phyloP scores from a whole-genome alignment of 2,797 vertebrate genomes.

The Pelobates cultripes region DNA sequence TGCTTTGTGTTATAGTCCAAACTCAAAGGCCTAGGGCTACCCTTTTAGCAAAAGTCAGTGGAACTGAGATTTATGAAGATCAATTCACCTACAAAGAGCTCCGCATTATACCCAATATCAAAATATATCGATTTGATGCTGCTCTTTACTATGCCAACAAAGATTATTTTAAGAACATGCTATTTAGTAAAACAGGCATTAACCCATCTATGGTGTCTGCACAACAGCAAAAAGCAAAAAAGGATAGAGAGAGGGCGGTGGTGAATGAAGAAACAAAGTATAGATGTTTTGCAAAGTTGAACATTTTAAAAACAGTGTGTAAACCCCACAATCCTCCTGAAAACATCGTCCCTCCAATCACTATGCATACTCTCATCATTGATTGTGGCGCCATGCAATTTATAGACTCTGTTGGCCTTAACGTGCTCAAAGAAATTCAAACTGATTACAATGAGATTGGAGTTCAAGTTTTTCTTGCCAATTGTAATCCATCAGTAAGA shows the following conservation, averaged over 20 bases:
- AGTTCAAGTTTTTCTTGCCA: constrained; percentile 61
- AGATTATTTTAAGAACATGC: constrained; percentile 64
- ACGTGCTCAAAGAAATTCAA: constrained; percentile 54
- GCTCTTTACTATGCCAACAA: constrained; percentile 69
- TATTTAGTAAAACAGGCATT: constrained; percentile 61
- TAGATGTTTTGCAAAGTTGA: neutral
- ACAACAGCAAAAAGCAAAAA: constrained; percentile 16
- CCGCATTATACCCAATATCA: constrained; percentile 59
- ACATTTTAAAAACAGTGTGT: constrained; percentile 41
- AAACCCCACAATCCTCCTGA: constrained; percentile 8
- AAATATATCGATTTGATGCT: constrained; percentile 66
- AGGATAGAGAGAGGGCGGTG: neutral
- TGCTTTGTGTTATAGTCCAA: constrained; percentile 65
- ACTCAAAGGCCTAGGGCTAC: constrained; percentile 62
- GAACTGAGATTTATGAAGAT: constrained; percentile 64
- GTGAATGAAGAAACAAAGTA: neutral
- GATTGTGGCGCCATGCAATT: constrained; percentile 69
- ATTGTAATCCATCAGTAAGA: constrained; percentile 63
- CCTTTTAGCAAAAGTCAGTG: constrained; percentile 60
- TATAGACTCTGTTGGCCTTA: constrained; percentile 63
- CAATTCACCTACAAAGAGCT: constrained; percentile 63
- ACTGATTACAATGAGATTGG: constrained; percentile 58
- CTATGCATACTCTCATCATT: constrained; percentile 63
- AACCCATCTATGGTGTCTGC: constrained; percentile 56
- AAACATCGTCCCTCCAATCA: neutral